Evolutionary conservation across 2,888 invertebrate species (phyloP).

Genomic region (Thalpophila matura): DNA sequence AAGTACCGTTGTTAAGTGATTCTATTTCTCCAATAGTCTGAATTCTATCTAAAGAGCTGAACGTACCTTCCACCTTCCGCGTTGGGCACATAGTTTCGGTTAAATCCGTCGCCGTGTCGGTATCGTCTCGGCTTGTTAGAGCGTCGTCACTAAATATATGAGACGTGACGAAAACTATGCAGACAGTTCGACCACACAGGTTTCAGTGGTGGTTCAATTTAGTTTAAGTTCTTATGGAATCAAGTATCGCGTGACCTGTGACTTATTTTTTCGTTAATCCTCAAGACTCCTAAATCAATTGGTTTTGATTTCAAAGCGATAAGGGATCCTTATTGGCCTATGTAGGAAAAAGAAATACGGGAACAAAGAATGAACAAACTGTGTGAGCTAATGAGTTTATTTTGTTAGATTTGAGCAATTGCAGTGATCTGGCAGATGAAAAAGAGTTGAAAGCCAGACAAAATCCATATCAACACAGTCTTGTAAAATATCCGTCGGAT

Average conservation of each 20-base stretch:
- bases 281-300: too few species aligned
- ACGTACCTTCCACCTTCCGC: slow-evolving; percentile 53
- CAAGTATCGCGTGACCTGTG: too few species aligned
- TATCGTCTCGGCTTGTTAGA: slow-evolving; percentile 42
- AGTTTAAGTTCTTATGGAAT: too few species aligned
- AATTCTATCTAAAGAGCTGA: slow-evolving; percentile 21
- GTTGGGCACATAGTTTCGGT: slow-evolving; percentile 46
- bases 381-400: too few species aligned
- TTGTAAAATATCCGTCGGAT: too few species aligned
- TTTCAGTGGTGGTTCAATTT: slow-evolving; percentile 42
- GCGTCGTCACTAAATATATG: slow-evolving; percentile 44
- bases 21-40: slow-evolving; percentile 45
- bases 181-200: slow-evolving; percentile 59
- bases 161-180: slow-evolving; percentile 49
- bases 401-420: too few species aligned
- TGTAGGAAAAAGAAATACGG: too few species aligned
- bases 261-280: too few species aligned
- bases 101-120: slow-evolving; percentile 49
- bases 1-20: slow-evolving; percentile 3
- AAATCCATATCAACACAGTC: too few species aligned
- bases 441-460: neutral
- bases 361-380: too few species aligned
- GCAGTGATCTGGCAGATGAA: neutral
- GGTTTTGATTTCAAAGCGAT: too few species aligned
- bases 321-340: too few species aligned